Evolutionary conservation across 2,888 invertebrate species (phyloP), one percentile per base, ranked within the genome.

Genomic region (Synergus itoensis): DNA sequence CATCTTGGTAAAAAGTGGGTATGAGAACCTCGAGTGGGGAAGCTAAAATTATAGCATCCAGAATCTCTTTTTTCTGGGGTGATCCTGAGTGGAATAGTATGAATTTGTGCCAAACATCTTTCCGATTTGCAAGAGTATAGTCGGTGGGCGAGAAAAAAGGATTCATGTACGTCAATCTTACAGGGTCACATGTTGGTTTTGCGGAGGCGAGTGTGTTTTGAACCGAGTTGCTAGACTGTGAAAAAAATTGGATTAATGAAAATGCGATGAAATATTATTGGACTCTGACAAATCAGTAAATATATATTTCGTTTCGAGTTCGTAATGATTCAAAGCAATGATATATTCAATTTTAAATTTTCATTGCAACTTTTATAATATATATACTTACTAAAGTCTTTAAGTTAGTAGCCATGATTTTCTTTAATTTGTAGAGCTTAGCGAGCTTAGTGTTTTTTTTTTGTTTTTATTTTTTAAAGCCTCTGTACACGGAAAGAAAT

Each of bases 31-130:
- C 88, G 0, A 91, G 90, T 1, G 88, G 85, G 41, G 88, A 89
- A 1, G 83, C 81, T 7, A 76, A 62, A 40, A 92, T 86, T 1
- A 90, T 53, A 0, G 86, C 80, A 48, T 88, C 88, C 8, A 92
- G 76, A 21, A 92, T 64, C 14, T 83, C 75, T 7, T 78, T 78
- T 78, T 88, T 87, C 2, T 87, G 86, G 11, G 84, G 83, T 5
- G 83, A 79, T n/a, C 81, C 86, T 5, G 86, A 81, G 18, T 89
- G 84, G 21, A 85, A 91, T 21, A 92, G 69, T 69, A 92, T 90
- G 41, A 92, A 92, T 81, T 92, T 92, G 76, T 92, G 92, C 89
- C 91, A 91, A 1, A 91, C 81, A 80, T 91, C 89, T 63, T 88
- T 87, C 18, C 90, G 83, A 7, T 87, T 83, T 8, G 90, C 88